Evolutionary conservation across 2,113 vertebrate species (phyloP).

Genomic region (Sakesphorus luctuosus): DNA sequence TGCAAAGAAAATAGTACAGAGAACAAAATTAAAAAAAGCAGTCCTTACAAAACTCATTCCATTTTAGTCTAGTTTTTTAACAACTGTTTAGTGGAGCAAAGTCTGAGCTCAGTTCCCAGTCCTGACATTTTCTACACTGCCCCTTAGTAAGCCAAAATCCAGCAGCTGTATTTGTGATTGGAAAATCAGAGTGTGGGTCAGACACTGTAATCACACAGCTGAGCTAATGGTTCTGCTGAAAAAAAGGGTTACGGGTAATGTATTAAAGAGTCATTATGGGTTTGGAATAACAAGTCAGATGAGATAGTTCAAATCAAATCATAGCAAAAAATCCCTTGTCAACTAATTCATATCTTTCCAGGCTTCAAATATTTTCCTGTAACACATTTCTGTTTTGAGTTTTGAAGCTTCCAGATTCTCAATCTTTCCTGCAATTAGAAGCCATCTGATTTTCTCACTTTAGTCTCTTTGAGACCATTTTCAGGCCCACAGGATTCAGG

Average conservation of each 20-base stretch:
- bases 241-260: background rate
- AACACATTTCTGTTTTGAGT: background rate
- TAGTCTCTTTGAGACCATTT: background rate
- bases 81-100: background rate
- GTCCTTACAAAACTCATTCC: background rate
- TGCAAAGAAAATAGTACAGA: background rate
- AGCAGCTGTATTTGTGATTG: constrained; percentile 12
- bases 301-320: background rate
- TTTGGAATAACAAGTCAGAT: background rate
- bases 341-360: background rate
- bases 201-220: background rate
- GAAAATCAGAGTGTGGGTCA: background rate
- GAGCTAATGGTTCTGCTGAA: background rate
- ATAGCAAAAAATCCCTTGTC: background rate
- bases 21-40: background rate
- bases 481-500: background rate
- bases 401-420: background rate
- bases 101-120: background rate
- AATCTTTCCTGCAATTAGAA: background rate
- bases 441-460: background rate
- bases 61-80: background rate
- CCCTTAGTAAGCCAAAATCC: background rate
- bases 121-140: background rate
- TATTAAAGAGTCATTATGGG: background rate
- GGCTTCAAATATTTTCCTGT: background rate